phyloP scores from a whole-genome alignment of 2,797 vertebrate genomes.

The Dipus sagitta region DNA sequence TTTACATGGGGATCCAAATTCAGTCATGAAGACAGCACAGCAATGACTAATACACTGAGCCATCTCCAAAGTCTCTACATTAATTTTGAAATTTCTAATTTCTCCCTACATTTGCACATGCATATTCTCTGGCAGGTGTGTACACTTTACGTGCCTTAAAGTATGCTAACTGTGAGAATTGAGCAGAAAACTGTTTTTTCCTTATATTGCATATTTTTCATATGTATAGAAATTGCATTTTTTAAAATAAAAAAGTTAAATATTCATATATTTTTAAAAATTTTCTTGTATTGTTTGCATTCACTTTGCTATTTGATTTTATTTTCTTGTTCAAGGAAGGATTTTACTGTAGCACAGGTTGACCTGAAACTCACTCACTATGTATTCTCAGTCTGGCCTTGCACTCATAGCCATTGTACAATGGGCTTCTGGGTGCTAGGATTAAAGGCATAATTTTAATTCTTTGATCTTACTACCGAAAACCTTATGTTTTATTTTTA shows the following conservation, averaged over 20 bases:
- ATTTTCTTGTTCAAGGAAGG: no score
- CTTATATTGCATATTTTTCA: not conserved
- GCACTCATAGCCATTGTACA: no score
- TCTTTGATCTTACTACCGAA: not conserved
- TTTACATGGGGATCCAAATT: no score
- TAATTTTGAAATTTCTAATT: not conserved
- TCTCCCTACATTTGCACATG: not conserved
- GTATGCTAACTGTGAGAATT: not conserved
- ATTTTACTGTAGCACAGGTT: no score
- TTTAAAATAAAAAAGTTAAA: not conserved
- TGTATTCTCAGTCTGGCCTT: no score
- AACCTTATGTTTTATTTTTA: not conserved
- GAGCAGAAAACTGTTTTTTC: not conserved
- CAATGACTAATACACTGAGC: no score
- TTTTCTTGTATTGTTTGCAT: not conserved
- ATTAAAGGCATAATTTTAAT: not conserved
- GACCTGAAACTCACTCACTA: no score
- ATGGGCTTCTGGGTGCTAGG: no score
- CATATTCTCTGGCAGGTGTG: not conserved
- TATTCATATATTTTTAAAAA: not conserved
- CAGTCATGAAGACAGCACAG: no score
- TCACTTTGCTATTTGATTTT: not conserved
- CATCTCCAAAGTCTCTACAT: no score
- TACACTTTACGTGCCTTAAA: not conserved
- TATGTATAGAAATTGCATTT: not conserved